Evolutionary conservation across 2,113 vertebrate species (phyloP).

Genomic region (rabbit (Oryctolagus cuniculus)): DNA sequence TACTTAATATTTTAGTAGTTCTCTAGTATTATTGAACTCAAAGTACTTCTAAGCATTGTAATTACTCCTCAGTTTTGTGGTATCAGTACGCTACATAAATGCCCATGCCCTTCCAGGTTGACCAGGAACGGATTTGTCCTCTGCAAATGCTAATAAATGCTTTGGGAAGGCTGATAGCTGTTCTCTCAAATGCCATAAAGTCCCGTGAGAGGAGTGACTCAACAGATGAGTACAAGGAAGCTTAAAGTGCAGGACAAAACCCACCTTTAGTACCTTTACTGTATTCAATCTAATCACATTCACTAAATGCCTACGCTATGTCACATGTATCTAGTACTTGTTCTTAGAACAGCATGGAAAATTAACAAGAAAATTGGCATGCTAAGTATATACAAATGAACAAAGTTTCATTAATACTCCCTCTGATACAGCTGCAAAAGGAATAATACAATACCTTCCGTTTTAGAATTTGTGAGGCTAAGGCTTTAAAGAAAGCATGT

Average conservation of each 20-base stretch:
- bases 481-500: neutral
- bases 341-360: neutral
- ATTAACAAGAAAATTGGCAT: neutral
- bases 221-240: neutral
- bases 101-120: neutral
- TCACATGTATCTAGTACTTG: neutral
- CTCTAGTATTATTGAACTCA: neutral
- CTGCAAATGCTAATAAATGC: neutral
- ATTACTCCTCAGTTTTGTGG: neutral
- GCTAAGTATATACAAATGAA: neutral
- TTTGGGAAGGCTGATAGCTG: neutral
- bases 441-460: neutral
- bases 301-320: neutral
- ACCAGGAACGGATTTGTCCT: neutral
- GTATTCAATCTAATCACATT: neutral
- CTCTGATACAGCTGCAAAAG: neutral
- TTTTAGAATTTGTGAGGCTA: neutral
- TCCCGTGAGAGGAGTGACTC: neutral
- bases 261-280: neutral
- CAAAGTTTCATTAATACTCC: neutral
- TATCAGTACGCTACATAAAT: neutral
- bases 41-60: slow-evolving; percentile 9
- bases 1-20: neutral
- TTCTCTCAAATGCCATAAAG: neutral
- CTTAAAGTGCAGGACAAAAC: neutral